Conservation (phyloP, 2,888 invertebrate species). For the Coelopa pilipes region DNA sequence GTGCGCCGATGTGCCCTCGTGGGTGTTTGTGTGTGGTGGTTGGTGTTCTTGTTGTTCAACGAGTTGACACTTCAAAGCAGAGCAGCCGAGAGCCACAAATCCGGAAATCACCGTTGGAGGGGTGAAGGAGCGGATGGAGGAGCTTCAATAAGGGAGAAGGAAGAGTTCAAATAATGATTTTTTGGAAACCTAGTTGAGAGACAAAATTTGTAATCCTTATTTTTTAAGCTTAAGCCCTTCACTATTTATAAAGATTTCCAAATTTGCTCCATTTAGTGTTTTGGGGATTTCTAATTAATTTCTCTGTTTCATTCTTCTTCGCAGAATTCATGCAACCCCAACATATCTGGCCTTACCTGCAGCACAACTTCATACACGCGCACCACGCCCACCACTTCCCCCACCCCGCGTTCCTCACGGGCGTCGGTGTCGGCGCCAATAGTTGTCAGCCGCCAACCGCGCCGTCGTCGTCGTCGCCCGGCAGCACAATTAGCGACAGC, state of each 20-base stretch:
- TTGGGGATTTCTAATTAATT: background rate
- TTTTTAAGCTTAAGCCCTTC: conserved; percentile 9
- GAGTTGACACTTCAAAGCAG: conserved; percentile 27
- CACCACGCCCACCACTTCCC: conserved; percentile 55
- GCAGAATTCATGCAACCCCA: conserved; percentile 68
- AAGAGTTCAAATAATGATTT: no score
- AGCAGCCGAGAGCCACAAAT: background rate
- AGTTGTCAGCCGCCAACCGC: conserved; percentile 67
- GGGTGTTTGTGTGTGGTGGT: conserved; percentile 19
- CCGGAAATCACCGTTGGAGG: background rate
- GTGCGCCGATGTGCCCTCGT: background rate
- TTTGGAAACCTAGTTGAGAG: no score
- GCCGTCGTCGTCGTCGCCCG: conserved; percentile 66
- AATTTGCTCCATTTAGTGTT: no score
- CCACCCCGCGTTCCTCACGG: conserved; percentile 67
- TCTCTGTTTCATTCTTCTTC: conserved; percentile 24
- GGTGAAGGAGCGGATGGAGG: no score
- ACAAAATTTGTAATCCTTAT: background rate
- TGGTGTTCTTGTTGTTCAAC: background rate
- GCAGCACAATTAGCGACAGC: conserved; percentile 67
- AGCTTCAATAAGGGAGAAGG: no score
- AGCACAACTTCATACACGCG: conserved; percentile 68
- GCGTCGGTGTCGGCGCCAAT: conserved; percentile 58
- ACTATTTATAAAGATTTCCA: no score
- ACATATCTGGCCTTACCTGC: conserved; percentile 69